Conservation (phyloP, 2,888 invertebrate genomes). For the Epirrhoe alternata region DNA sequence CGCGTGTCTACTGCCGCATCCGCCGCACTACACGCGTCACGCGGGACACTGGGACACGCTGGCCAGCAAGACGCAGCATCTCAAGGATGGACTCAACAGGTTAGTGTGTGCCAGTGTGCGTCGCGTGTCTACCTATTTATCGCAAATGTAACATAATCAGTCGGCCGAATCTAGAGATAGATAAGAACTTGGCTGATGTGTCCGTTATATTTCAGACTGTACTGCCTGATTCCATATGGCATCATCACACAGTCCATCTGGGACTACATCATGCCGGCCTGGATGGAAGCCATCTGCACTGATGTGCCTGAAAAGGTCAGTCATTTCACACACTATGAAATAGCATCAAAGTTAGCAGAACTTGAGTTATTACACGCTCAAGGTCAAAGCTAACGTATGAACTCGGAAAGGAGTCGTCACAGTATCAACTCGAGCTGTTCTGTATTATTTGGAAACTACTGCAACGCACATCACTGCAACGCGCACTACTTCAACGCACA, state of each 20-base stretch:
- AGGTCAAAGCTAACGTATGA: no score
- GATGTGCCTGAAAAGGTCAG: slow-evolving; percentile 94
- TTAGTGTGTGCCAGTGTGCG: slow-evolving; percentile 30
- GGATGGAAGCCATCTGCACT: slow-evolving; percentile 98
- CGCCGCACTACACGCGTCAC: slow-evolving; percentile 97
- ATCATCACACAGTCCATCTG: slow-evolving; percentile 98
- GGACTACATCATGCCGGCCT: slow-evolving; percentile 99
- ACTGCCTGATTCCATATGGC: slow-evolving; percentile 98
- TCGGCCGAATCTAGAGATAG: no score
- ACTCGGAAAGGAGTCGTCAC: no score
- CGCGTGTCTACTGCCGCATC: slow-evolving; percentile 62
- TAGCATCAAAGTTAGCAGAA: no score
- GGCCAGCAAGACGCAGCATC: slow-evolving; percentile 94
- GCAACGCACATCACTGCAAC: no score
- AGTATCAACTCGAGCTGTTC: no score
- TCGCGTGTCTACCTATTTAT: background rate
- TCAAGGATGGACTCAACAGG: slow-evolving; percentile 96
- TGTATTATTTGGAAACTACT: no score
- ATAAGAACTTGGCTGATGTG: background rate
- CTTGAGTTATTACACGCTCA: no score
- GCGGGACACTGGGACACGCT: slow-evolving; percentile 98
- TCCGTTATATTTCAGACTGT: slow-evolving; percentile 84
- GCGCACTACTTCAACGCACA: no score
- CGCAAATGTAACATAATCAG: background rate
- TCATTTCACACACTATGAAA: no score